Base-by-base conservation (phyloP, 2,888 invertebrate species). In the Hydroisotoma schaefferi region DNA sequence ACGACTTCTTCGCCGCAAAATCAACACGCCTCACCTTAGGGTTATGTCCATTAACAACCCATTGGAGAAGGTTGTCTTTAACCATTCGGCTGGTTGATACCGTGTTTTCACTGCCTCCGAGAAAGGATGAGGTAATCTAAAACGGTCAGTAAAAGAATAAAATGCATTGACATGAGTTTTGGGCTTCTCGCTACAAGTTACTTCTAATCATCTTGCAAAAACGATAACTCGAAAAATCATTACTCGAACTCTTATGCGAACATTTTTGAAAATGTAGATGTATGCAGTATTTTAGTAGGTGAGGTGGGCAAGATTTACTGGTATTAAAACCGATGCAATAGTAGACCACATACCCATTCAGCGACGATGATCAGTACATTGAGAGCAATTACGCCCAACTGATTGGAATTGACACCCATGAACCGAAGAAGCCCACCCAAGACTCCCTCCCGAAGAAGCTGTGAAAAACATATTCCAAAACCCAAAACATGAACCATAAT, bases 341-440 rank as follows among this genome's bases (percentile, higher is more conserved):
- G n/a, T n/a, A n/a, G n/a, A n/a, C n/a, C n/a, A n/a, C 81, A 80
- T 78, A 90, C 90, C 84, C 90, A 81, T 78, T 90, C 89, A 1
- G 90, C 90, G 18, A 91, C 81, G 77, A 90, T 88, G 66, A 91
- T 85, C 18, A 90, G 81, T 22, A 87, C 88, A 75, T 91, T 91
- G 18, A 91, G 82, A 15, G 89, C 88, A 40, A 90, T 85, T 0
- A 90, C 90, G 28, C 87, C 86, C 62, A 90, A 81, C 77, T 88
- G 87, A 57, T 83, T 83, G 0, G 86, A 81, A 75, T 90, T 87
- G 54, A 91, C 81, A 22, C 89, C 90, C 69, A 91, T 80, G 57
- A 90, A 72, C n/a, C 71, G 60, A 15, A 74, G 66, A 27, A 74
- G 61, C 8, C 72, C 71, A 25, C 73, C 74, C 18, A 74, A 52